A percentile compares a stretch with the other conserved stretches of the same genome.
Evolutionary conservation across 2,113 vertebrate genomes (phyloP).

Genomic region (Onychostruthus taczanowskii): DNA sequence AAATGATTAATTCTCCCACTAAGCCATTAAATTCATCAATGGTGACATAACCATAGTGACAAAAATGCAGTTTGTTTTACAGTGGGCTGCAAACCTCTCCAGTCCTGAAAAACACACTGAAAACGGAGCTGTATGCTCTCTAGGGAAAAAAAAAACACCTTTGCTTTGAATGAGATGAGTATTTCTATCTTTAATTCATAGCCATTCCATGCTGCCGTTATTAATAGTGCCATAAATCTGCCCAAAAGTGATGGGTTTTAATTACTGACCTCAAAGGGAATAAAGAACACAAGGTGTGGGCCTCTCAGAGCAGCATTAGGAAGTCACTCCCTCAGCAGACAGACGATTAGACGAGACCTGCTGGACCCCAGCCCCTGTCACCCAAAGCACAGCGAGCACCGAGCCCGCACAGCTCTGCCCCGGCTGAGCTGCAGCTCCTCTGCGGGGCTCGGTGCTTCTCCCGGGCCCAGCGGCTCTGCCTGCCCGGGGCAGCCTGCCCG

Average conservation of each 20-base stretch:
- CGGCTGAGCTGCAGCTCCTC: neutral
- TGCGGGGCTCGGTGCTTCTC: neutral
- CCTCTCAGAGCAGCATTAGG: neutral
- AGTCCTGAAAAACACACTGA: neutral
- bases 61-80: neutral
- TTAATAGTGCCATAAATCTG: neutral
- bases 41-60: neutral
- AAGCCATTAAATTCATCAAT: neutral
- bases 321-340: neutral
- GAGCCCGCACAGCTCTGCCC: neutral
- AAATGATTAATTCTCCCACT: neutral
- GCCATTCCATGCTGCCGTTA: neutral
- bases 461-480: neutral
- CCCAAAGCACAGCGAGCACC: rapidly evolving
- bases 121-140: neutral
- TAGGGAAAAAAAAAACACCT: neutral
- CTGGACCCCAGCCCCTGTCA: neutral
- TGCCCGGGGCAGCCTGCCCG: neutral
- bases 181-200: neutral
- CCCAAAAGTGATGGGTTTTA: neutral
- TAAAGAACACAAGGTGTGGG: neutral
- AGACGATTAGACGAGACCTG: neutral
- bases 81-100: neutral
- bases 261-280: neutral
- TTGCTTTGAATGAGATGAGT: neutral